These are phyloP conservation scores for Microdon myrmicae DNA, from an alignment of 2,888 invertebrate genomes.

Conservation along the genomic window DNA sequence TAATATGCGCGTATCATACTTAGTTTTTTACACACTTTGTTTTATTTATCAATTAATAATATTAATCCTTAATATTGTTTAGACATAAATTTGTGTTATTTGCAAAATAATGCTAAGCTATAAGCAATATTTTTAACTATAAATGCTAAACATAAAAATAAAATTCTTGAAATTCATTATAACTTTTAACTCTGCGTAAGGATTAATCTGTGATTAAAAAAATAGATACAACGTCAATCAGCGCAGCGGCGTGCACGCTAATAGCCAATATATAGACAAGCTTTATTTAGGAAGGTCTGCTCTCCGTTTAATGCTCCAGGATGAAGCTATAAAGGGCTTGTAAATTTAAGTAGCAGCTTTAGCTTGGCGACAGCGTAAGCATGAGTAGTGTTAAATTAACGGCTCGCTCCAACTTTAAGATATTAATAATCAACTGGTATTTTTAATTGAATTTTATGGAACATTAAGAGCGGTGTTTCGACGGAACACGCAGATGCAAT, in stretches of 20 bases:
- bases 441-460: slow-evolving; percentile 4
- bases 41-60: slow-evolving; percentile 36
- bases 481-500: slow-evolving; percentile 35
- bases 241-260: too few species aligned
- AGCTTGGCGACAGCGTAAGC: slow-evolving; percentile 33
- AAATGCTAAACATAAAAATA: slow-evolving; percentile 12
- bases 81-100: slow-evolving; percentile 30
- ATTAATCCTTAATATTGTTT: slow-evolving; percentile 34
- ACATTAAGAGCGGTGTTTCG: slow-evolving; percentile 35
- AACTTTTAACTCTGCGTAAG: slow-evolving; percentile 36
- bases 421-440: slow-evolving; percentile 12
- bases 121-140: slow-evolving; percentile 33
- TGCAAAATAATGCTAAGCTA: slow-evolving; percentile 50
- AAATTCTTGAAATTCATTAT: slow-evolving; percentile 22
- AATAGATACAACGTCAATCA: slow-evolving; percentile 4
- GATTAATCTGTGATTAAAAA: slow-evolving; percentile 40
- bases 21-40: slow-evolving; percentile 28
- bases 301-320: too few species aligned
- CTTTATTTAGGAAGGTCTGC: too few species aligned
- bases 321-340: slow-evolving; percentile 22
- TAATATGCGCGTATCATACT: slow-evolving; percentile 29
- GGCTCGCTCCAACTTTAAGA: slow-evolving; percentile 1
- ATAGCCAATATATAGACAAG: too few species aligned
- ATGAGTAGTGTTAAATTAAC: slow-evolving; percentile 33
- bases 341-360: slow-evolving; percentile 25